Percentiles rank a stretch among this genome's conserved stretches.
phyloP scores from a whole-genome alignment of 2,888 invertebrate species.

The Erynnis tages region DNA sequence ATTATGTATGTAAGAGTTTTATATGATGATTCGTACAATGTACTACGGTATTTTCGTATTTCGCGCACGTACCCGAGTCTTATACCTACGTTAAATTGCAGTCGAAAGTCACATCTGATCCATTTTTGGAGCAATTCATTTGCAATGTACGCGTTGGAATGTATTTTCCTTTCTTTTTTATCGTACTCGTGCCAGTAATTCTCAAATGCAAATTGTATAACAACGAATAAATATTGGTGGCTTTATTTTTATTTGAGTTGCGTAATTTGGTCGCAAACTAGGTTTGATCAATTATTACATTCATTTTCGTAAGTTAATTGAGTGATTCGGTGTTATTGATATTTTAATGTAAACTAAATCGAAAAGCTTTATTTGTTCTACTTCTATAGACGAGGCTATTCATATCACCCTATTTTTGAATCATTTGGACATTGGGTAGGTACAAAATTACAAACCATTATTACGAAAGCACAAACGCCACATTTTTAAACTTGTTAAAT shows the following conservation, averaged over 20 bases:
- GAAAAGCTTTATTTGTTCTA: too few species aligned
- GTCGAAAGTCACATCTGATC: slow-evolving; percentile 15
- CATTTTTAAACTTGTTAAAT: too few species aligned
- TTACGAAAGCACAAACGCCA: too few species aligned
- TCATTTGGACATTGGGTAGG: too few species aligned
- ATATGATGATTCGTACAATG: neutral
- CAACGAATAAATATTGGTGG: neutral
- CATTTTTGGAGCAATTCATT: slow-evolving; percentile 18
- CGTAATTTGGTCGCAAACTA: neutral
- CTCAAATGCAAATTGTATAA: slow-evolving; percentile 11
- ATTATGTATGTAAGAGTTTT: too few species aligned
- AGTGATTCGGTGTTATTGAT: too few species aligned
- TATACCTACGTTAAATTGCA: slow-evolving; percentile 11
- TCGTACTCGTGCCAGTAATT: slow-evolving; percentile 5
- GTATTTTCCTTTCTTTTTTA: slow-evolving; percentile 10
- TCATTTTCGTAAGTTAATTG: too few species aligned
- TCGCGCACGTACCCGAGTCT: neutral
- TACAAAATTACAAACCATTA: too few species aligned
- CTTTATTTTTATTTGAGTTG: neutral
- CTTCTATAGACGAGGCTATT: too few species aligned
- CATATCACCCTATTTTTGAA: too few species aligned
- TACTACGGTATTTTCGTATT: neutral
- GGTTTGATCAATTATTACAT: too few species aligned
- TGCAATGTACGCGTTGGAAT: slow-evolving; percentile 14
- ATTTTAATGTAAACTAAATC: too few species aligned